These are phyloP conservation scores for Pleuronectes platessa DNA, from an alignment of 2,113 vertebrate species.

Conservation along the genomic window DNA sequence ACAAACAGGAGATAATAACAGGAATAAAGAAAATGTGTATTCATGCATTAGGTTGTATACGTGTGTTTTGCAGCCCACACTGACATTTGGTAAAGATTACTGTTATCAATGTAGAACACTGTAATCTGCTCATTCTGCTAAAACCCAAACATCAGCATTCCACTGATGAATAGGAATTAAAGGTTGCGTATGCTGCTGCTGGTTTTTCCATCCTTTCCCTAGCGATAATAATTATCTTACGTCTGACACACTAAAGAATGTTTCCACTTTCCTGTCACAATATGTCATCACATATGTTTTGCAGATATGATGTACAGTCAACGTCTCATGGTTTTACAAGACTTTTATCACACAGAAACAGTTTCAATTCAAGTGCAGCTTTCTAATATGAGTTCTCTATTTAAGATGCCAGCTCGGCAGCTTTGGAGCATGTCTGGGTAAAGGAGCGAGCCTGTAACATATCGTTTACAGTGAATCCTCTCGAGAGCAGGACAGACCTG, in stretches of 20 bases:
- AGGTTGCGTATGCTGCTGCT: background rate
- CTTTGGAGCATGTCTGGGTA: too few relatives aligned
- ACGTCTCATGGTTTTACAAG: too few relatives aligned
- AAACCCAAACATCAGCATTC: constrained; percentile 43
- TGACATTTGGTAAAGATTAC: constrained; percentile 15
- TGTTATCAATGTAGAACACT: background rate
- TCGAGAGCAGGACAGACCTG: too few relatives aligned
- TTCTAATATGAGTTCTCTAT: constrained; percentile 1
- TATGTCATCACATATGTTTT: background rate
- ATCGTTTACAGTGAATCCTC: too few relatives aligned
- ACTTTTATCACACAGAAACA: background rate
- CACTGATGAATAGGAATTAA: constrained; percentile 18
- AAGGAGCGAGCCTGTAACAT: too few relatives aligned
- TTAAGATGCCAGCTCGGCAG: background rate
- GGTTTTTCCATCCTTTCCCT: background rate
- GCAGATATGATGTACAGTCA: too few relatives aligned
- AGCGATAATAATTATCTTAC: background rate
- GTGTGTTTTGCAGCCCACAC: background rate
- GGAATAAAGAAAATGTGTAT: background rate
- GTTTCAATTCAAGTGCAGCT: background rate
- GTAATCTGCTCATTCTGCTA: constrained; percentile 5
- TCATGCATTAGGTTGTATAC: background rate
- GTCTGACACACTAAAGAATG: background rate
- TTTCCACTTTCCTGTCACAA: background rate
- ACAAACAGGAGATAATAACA: background rate